A percentile compares a stretch with the other conserved stretches of the same genome.
These are phyloP conservation scores for Vespertilio murinus DNA, from an alignment of 2,797 vertebrate species.

Conservation along the genomic window DNA sequence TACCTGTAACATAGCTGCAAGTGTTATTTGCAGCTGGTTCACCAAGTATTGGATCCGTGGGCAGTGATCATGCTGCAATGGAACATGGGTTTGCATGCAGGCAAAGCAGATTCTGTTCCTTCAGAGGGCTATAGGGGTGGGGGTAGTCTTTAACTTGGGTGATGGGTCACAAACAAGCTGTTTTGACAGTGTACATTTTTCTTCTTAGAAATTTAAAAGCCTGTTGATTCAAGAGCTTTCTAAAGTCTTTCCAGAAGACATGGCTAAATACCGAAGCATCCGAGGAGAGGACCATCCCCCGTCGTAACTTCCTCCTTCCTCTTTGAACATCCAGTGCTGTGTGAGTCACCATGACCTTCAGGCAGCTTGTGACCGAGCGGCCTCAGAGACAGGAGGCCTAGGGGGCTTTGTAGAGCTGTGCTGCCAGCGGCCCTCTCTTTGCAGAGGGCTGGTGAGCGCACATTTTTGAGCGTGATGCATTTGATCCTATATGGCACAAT, in stretches of 20 bases:
- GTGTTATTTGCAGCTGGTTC: rapidly evolving
- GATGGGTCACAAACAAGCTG: background rate
- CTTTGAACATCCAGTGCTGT: background rate
- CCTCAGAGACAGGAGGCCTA: background rate
- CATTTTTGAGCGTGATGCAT: rapidly evolving
- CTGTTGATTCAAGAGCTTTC: slow-evolving; percentile 96
- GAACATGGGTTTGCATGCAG: rapidly evolving
- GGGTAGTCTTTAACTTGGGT: background rate
- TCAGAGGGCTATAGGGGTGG: rapidly evolving
- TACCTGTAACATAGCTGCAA: rapidly evolving
- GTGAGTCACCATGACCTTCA: background rate
- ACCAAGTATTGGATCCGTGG: rapidly evolving
- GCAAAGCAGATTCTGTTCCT: rapidly evolving
- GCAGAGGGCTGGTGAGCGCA: background rate
- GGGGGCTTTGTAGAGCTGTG: background rate
- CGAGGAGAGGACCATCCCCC: slow-evolving; percentile 94
- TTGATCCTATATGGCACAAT: background rate
- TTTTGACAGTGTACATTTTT: slow-evolving; percentile 44
- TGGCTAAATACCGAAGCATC: slow-evolving; percentile 97
- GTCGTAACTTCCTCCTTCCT: slow-evolving; percentile 82
- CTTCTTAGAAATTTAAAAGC: slow-evolving; percentile 97
- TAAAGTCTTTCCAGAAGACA: slow-evolving; percentile 98
- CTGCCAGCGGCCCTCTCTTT: background rate
- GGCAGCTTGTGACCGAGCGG: background rate
- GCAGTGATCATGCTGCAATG: background rate